Base-by-base conservation (phyloP, 2,888 invertebrate species). In the Callimorpha dominula region DNA sequence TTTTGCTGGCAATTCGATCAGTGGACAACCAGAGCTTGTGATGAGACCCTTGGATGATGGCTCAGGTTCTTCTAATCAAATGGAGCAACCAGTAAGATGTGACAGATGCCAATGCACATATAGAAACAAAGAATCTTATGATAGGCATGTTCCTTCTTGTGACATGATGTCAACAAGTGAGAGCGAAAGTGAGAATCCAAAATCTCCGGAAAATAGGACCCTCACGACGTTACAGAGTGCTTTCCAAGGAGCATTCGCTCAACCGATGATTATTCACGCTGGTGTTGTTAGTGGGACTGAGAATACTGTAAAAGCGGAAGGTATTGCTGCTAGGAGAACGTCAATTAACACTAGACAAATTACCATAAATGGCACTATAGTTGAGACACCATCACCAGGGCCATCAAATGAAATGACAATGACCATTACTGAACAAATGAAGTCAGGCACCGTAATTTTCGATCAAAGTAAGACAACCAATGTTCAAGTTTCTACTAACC, bases 71-170 rank as follows among this genome's bases (percentile, higher is more conserved):
- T 87, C 94, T 57, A 96, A 96, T 66, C 95, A 96, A 71, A 95
- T 96, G 62, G 97, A 97, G 83, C 97, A 97, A 83, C 97, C 98
- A 11, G 98, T 99, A 0, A 97, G 98, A 85, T 99, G 99, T 91
- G 97, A 97, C 82, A 97, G 98, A 78, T 99, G 99, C 88, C 98
- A 98, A 85, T 97, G 98, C 87, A 98, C 98, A 4, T 98, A 98
- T 87, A 96, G 98, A 85, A 98, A 98, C 68, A 97, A 97, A 78
- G 97, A 97, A 75, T 98, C 98, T 71, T 98, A 97, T 86, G 97
- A 98, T 85, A 96, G 98, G 65, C 98, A 98, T 88, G 93, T 98
- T 76, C 96, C 96, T 12, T 97, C 96, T 43, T 98, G 98, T 88
- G 98, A 98, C 84, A 97, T 97, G 88, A 97, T 98, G 92, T 97